Base-by-base conservation (phyloP, 1,140 invertebrate species). In the Drosophila quadrilineata region DNA sequence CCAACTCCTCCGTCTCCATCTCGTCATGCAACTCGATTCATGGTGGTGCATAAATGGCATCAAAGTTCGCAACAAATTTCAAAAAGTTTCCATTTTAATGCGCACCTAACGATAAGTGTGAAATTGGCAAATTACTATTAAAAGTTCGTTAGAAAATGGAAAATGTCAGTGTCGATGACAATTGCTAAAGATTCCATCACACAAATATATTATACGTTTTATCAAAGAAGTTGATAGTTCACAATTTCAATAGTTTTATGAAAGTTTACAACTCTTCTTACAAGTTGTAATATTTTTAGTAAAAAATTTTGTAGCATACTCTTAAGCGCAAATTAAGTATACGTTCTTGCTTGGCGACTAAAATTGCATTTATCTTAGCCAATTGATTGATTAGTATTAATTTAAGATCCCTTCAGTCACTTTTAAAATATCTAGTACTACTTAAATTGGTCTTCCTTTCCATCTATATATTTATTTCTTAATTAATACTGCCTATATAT, bases 1-100 rank as follows among this genome's bases (percentile, higher is more conserved):
- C 75, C 66, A 56, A 79, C n/a, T n/a, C n/a, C n/a, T n/a, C n/a
- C n/a, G n/a, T n/a, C n/a, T n/a, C n/a, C n/a, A n/a, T n/a, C n/a
- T n/a, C n/a, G n/a, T n/a, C n/a, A 73, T 77, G 74, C 73, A 68
- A 52, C 43, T 41, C 21, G 53, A 26, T 35, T 35, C 19, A 33
- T 35, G 28, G 50, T 33, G 19, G 31, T 6, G 26, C 59, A 45
- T 58, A 68, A 73, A 74, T 57, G 63, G 45, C 59, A 73, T 54
- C 63, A 62, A 56, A 73, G 54, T 72, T 73, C 35, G 17, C 71
- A 62, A 43, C 53, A 26, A 21, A 45, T 29, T 31, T 45, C 36
- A 59, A 66, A 43, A 50, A 21, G 22, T 38, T 65, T 50, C 33
- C 17, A 58, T 50, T 58, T 26, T 35, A 50, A 22, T 60, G 12